Percentiles rank a stretch among this genome's conserved stretches.
phyloP scores from a whole-genome alignment of 2,888 invertebrate species.

The Caenorhabditis sinica region DNA sequence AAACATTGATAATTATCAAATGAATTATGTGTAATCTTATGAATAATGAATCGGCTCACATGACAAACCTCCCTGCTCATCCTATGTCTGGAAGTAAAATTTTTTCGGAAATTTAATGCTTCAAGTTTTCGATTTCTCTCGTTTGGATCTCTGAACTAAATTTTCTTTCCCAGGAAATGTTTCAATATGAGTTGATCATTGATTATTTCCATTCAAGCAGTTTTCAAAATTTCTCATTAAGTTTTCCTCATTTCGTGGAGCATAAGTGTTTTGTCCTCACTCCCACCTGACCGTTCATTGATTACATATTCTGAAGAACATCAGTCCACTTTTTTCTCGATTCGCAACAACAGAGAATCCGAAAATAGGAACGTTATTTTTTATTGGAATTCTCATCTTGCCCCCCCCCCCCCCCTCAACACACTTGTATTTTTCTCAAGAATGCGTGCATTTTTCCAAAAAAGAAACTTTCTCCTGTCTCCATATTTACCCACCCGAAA shows the following conservation, averaged over 20 bases:
- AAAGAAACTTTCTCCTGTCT: constrained; percentile 12
- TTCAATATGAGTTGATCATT: neutral
- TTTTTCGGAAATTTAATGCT: neutral
- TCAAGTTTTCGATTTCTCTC: constrained; percentile 3
- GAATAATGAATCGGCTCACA: constrained; percentile 2
- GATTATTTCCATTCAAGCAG: neutral
- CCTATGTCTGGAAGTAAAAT: constrained; percentile 34
- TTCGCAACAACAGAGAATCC: neutral
- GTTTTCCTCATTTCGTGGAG: neutral
- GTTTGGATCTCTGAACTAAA: neutral
- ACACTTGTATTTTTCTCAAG: neutral
- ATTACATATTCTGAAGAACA: neutral
- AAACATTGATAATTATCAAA: constrained; percentile 28
- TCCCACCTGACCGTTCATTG: constrained; percentile 7
- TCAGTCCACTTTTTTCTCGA: neutral
- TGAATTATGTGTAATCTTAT: constrained; percentile 15
- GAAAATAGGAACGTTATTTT: constrained; percentile 38
- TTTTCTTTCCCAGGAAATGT: neutral
- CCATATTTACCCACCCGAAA: constrained; percentile 54
- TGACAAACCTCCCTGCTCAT: constrained; percentile 23
- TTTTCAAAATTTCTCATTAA: neutral
- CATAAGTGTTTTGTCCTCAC: neutral
- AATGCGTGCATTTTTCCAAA: constrained; percentile 34
- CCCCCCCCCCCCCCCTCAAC: neutral
- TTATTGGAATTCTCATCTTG: constrained; percentile 19